Base-by-base conservation (phyloP, 2,888 invertebrate genomes). In the Panorpa germanica region DNA sequence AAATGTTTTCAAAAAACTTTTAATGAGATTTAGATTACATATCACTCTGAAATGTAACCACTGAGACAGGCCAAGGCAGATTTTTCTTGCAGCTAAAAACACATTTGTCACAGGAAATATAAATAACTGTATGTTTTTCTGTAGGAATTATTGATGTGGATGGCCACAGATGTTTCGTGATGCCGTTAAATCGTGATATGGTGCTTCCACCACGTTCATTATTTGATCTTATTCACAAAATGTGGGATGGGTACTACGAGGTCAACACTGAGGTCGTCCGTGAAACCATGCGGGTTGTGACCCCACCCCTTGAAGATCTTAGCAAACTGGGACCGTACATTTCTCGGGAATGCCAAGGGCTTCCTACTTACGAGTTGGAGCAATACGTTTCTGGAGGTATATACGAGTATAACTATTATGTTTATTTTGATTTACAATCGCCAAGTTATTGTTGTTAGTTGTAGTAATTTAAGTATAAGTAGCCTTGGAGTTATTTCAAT, bases 131-230 rank as follows among this genome's bases (percentile, higher is more conserved):
- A 33, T 14, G 34, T 31, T 31, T 25, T 28, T 42, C 47, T 15
- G 39, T 70, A 50, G 81, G 70, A 13, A 86, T 88, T 37, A 69
- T 85, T 34, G 86, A 88, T 53, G 55, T 65, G 10, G 69, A 70
- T 34, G 63, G 66, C 20, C 57, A 59, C 30, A 71, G 82, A 16
- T 95, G 95, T 59, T 95, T 90, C 57, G 68, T 86, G 11, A 85
- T 90, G 82, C 77, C 81, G 2, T 57, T 93, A 46, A 78, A 91
- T 56, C 68, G 77, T 17, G 63, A 63, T 18, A 57, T 68, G 33
- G 77, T 86, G 37, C 55, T 82, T 44, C 72, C 77, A 22, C 93
- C 93, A 4, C 69, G 65, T 40, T 76, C 75, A 43, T 65, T 82
- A 48, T 65, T 66, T 40, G 90, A 88, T 59, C 66, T 78, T 10